Percentiles rank a stretch among this genome's conserved stretches.
Conservation (phyloP, 2,113 vertebrate genomes). For the Microcebus griseorufus region DNA sequence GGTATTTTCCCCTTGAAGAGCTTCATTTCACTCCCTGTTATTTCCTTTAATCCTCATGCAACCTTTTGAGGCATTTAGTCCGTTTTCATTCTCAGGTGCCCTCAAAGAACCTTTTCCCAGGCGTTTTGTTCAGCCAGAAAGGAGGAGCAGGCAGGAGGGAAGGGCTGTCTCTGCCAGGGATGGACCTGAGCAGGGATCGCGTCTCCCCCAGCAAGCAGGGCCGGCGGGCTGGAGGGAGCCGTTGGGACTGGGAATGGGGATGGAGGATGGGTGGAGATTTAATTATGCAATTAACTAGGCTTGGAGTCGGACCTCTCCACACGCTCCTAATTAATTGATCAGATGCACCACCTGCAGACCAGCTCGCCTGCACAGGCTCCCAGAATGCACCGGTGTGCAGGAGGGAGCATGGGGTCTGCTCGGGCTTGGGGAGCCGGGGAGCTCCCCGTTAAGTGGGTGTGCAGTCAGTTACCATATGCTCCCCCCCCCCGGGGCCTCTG, state of each 20-base stretch:
- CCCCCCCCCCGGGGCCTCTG: neutral
- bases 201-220: neutral
- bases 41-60: neutral
- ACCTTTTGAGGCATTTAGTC: neutral
- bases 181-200: neutral
- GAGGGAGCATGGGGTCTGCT: slow-evolving; percentile 40
- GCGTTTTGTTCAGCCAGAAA: neutral
- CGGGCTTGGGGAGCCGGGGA: slow-evolving; percentile 38
- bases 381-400: slow-evolving; percentile 27
- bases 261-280: slow-evolving; percentile 18
- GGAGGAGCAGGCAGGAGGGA: neutral
- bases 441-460: slow-evolving; percentile 38
- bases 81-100: neutral
- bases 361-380: neutral
- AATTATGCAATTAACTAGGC: slow-evolving; percentile 59
- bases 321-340: slow-evolving; percentile 68
- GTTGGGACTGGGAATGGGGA: neutral
- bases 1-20: neutral
- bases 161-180: fast-evolving
- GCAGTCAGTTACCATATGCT: slow-evolving; percentile 56
- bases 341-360: slow-evolving; percentile 49
- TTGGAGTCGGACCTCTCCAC: slow-evolving; percentile 39
- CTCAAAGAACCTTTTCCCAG: neutral
- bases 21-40: neutral
- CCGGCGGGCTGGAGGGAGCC: neutral